Conservation (phyloP, 2,113 vertebrate genomes). For the Pluvianellus socialis region DNA sequence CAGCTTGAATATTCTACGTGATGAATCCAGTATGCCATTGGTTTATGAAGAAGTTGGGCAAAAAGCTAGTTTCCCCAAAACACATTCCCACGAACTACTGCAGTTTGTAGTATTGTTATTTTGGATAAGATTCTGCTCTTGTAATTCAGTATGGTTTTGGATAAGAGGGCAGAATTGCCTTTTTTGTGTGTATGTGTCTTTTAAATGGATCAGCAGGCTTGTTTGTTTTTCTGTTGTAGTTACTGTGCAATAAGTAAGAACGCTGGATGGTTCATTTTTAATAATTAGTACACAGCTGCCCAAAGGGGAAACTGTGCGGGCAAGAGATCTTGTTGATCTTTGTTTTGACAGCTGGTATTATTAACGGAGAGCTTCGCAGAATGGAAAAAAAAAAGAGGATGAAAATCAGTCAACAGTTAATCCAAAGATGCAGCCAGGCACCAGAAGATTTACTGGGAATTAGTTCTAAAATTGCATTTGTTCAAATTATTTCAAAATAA, state of each 20-base stretch:
- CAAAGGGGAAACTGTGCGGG: conserved; percentile 1
- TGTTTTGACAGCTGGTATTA: conserved; percentile 65
- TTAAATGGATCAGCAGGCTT: background rate
- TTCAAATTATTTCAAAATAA: background rate
- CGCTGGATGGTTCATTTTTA: conserved; percentile 10
- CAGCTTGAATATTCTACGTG: background rate
- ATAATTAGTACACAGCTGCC: conserved; percentile 45
- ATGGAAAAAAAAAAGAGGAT: background rate
- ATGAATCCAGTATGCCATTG: background rate
- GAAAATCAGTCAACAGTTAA: conserved; percentile 46
- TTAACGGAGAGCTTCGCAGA: background rate
- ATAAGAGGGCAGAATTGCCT: background rate
- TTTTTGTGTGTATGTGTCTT: background rate
- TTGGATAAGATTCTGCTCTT: background rate
- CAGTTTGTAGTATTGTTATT: background rate
- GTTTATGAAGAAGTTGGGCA: background rate
- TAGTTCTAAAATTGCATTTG: conserved; percentile 28
- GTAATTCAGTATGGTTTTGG: background rate
- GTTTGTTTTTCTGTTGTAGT: background rate
- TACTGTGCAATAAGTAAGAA: background rate
- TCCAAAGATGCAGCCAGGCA: conserved; percentile 20
- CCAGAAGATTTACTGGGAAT: conserved; percentile 38
- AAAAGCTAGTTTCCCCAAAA: background rate
- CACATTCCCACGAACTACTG: background rate
- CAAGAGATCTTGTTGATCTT: conserved; percentile 4